phyloP scores from a whole-genome alignment of 2,797 vertebrate genomes.

The Coluber constrictor region DNA sequence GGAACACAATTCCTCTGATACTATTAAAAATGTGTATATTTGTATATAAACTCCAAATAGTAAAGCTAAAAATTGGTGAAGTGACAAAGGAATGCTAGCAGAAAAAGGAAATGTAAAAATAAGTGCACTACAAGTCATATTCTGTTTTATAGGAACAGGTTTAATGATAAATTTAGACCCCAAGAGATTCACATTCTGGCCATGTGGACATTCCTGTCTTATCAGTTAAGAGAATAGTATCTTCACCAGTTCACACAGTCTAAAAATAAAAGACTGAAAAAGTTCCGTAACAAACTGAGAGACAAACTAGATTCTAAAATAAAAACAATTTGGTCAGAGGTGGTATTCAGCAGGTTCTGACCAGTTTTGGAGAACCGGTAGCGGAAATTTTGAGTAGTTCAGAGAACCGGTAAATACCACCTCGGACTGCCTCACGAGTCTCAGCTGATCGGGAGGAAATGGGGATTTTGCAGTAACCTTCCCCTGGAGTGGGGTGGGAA shows the following conservation, averaged over 20 bases:
- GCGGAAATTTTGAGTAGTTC: too few relatives aligned
- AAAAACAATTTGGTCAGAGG: background rate
- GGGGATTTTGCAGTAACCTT: too few relatives aligned
- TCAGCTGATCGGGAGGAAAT: too few relatives aligned
- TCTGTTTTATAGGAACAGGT: background rate
- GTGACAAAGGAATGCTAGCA: background rate
- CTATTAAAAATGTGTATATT: background rate
- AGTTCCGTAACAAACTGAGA: background rate
- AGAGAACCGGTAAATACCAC: too few relatives aligned
- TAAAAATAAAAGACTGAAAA: background rate
- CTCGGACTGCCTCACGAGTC: too few relatives aligned
- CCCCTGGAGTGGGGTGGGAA: too few relatives aligned
- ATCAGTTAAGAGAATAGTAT: background rate
- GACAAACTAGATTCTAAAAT: background rate
- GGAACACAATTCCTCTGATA: background rate
- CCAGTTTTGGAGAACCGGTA: too few relatives aligned
- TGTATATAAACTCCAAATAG: background rate
- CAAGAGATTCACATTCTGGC: background rate
- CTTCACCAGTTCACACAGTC: background rate
- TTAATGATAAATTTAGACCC: background rate
- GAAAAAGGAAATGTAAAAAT: background rate
- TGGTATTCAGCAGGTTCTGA: too few relatives aligned
- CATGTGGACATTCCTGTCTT: background rate
- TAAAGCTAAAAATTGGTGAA: background rate
- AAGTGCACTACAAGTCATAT: background rate